Percentiles rank a stretch among this genome's conserved stretches.
These are phyloP conservation scores for Ceratitis capitata DNA, from an alignment of 1,140 invertebrate species.

Conservation along the genomic window DNA sequence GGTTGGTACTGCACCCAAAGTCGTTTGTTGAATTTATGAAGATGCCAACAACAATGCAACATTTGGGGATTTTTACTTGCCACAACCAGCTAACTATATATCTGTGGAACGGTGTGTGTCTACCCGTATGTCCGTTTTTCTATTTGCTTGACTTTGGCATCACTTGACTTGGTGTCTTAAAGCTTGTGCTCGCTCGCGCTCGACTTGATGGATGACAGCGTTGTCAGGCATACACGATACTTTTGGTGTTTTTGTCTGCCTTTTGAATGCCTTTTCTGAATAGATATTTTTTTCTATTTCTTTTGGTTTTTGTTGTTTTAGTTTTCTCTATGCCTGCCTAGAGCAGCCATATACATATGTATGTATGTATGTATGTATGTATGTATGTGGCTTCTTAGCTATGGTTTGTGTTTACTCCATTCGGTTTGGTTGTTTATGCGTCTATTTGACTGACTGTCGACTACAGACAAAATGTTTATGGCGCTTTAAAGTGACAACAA, in stretches of 20 bases:
- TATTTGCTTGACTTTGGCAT: constrained; percentile 34
- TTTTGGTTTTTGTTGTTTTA: not conserved
- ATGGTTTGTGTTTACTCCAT: not conserved
- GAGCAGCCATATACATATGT: no score
- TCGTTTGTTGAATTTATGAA: constrained; percentile 27
- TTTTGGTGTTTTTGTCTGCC: constrained; percentile 14
- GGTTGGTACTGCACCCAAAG: constrained; percentile 34
- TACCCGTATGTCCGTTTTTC: not conserved
- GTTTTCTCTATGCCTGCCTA: not conserved
- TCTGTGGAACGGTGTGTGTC: no score
- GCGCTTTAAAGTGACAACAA: constrained; percentile 37
- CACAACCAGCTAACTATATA: not conserved
- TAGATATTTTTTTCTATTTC: not conserved
- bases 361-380: not conserved
- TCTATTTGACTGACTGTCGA: constrained; percentile 34
- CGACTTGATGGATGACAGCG: constrained; percentile 23
- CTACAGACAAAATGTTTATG: constrained; percentile 32
- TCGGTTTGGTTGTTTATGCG: constrained; percentile 32
- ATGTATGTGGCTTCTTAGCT: not conserved
- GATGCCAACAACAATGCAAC: constrained; percentile 32
- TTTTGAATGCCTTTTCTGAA: not conserved
- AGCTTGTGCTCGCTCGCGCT: not conserved
- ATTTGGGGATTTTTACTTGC: not conserved
- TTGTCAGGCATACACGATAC: constrained; percentile 25
- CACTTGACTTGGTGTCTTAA: constrained; percentile 2